Base-by-base conservation (phyloP, 2,113 vertebrate genomes). In the Melanerpes formicivorus region DNA sequence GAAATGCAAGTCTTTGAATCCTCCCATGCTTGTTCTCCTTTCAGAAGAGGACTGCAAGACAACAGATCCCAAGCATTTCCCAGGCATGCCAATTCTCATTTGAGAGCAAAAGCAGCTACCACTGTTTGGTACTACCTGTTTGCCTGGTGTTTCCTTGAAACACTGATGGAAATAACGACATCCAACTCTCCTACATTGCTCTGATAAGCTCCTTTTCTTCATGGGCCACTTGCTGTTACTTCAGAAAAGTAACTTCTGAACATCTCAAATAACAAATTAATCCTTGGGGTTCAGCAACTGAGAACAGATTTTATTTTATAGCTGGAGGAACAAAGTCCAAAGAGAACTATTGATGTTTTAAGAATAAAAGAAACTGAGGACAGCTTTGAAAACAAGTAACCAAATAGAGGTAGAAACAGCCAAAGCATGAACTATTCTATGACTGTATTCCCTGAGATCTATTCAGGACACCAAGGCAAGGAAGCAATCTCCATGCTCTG, bases 51-150 rank as follows among this genome's bases (percentile, higher is more conserved):
- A 16, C 66, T 26, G 18, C 1, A 12, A 32, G 27, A 26, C 1
- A 3, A 23, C 50, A 80, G 37, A 40, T 9, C 27, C 46, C 6
- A 14, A 88, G 26, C n/a, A 70, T 18, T 17, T 69, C 37, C 52
- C n/a, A 40, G 18, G 3, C 4, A 3, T 1, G 22, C 2, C 21
- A 29, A 9, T 30, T 58, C 40, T 50, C 2, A 34, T n/a, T 11
- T 4, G 7, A 74, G 48, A 81, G 32, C 42, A 71, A 50, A 78
- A 63, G 29, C 23, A 90, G 32, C 50, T 22, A 7, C 19, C 34
- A 6, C 17, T 56, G 18, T 6, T 22, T 6, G 1, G 10, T 22
- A 44, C 29, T 14, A 17, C 30, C 32, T 18, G 1, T 22, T 18
- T 42, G 21, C 23, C 37, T 46, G 14, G 15, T 48, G 13, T 18